These are phyloP conservation scores for Nothura maculosa DNA, from an alignment of 2,797 vertebrate species.

Conservation along the genomic window DNA sequence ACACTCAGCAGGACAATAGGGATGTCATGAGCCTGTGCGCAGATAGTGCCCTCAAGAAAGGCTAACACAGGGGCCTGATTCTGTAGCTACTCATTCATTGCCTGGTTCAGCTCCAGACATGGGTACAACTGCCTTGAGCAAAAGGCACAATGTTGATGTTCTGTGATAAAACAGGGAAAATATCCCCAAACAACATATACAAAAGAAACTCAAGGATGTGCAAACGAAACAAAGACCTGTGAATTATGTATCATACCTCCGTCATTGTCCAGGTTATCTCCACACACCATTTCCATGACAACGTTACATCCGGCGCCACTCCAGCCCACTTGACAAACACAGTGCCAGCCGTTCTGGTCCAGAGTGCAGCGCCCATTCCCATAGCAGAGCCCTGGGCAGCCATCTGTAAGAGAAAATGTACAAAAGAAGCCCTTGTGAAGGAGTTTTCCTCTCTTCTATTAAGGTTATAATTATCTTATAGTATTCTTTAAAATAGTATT, in stretches of 20 bases:
- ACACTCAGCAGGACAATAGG: not conserved
- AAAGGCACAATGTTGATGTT: not conserved
- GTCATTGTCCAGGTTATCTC: slow-evolving; percentile 96
- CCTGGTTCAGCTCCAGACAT: not conserved
- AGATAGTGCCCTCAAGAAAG: not conserved
- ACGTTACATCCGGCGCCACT: slow-evolving; percentile 95
- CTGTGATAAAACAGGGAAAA: slow-evolving; percentile 13
- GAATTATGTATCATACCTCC: slow-evolving; percentile 86
- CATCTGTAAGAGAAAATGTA: slow-evolving; percentile 83
- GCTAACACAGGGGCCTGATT: not conserved
- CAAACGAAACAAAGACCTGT: not conserved
- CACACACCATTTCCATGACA: slow-evolving; percentile 98
- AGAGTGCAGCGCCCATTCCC: slow-evolving; percentile 96
- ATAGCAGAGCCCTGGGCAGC: slow-evolving; percentile 95
- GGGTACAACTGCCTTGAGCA: not conserved
- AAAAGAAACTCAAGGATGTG: not conserved
- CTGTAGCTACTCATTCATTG: not conserved
- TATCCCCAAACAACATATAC: not conserved
- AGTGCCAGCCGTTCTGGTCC: slow-evolving; percentile 98
- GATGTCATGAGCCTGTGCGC: not conserved
- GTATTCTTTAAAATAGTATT: not conserved
- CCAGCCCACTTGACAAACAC: slow-evolving; percentile 97
- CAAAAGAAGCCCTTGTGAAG: not conserved
- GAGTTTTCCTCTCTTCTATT: not conserved
- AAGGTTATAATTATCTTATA: not conserved